Conservation (phyloP, 2,888 invertebrate genomes). For the Coelinius sp. region DNA sequence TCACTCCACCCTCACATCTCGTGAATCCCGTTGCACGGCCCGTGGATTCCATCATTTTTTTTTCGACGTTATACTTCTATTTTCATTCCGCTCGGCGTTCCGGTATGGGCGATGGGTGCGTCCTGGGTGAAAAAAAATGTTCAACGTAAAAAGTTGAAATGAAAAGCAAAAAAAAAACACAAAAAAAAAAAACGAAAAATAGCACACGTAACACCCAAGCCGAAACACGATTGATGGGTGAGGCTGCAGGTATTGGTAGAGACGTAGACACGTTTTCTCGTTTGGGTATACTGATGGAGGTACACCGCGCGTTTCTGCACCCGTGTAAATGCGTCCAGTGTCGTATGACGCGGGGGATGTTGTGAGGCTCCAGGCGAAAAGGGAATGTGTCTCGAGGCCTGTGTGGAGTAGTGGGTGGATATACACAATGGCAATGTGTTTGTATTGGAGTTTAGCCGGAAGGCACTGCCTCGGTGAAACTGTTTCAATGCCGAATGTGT, state of each 20-base stretch:
- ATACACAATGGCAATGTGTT: background rate
- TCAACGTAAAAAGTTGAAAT: background rate
- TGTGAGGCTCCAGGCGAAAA: background rate
- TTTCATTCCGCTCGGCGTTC: slow-evolving; percentile 65
- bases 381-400: slow-evolving; percentile 22
- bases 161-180: slow-evolving; percentile 21
- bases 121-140: slow-evolving; percentile 35
- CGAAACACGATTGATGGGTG: slow-evolving; percentile 62
- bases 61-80: slow-evolving; percentile 65
- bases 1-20: slow-evolving; percentile 35
- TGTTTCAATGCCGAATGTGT: slow-evolving; percentile 9
- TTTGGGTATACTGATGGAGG: slow-evolving; percentile 34
- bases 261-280: slow-evolving; percentile 39
- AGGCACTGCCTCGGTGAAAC: background rate
- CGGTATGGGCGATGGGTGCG: slow-evolving; percentile 43
- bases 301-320: slow-evolving; percentile 25
- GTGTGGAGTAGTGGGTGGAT: background rate
- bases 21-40: slow-evolving; percentile 58
- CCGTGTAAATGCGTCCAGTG: slow-evolving; percentile 37
- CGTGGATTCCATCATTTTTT: slow-evolving; percentile 61
- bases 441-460: slow-evolving; percentile 11
- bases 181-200: slow-evolving; percentile 49
- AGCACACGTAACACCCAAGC: slow-evolving; percentile 56
- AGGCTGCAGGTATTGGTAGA: slow-evolving; percentile 43
- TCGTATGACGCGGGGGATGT: slow-evolving; percentile 4